Base-by-base conservation (phyloP, 2,113 vertebrate genomes). In the Hemicordylus capensis region DNA sequence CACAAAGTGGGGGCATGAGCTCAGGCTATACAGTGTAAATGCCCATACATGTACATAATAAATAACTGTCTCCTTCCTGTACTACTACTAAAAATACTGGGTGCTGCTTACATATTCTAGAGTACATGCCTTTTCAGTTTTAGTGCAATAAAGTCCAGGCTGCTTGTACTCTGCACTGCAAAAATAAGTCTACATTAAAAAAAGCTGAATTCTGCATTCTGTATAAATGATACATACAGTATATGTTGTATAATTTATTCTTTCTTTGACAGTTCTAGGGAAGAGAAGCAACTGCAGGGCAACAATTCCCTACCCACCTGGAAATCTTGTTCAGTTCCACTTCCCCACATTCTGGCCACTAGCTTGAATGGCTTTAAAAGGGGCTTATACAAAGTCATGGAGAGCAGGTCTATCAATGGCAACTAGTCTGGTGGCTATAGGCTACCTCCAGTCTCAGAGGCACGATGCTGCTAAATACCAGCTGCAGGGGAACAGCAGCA, bases 1-100 rank as follows among this genome's bases (percentile, higher is more conserved):
- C 81, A 89, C 87, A 93, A 90, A 87, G 87, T 89, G 87, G 87
- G n/a, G 89, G 91, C 90, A 88, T 91, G 84, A 93, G 89, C 90
- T 94, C 89, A 91, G 76, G 39, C 67, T 77, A 85, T 37, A 92
- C 64, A 51, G 83, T 72, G 28, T 5, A 86, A 81, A 92, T 88
- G 88, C 63, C 89, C 80, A 82, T 76, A 85, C 72, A 80, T 85
- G 78, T 86, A 56, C 89, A 90, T 85, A 17, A 91, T 88, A 89
- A 37, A 87, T 6, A 82, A 93, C 85, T 51, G 86, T 78, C 79
- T 91, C 91, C 87, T 92, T 91, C 86, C 91, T 91, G 89, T 88
- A 93, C 83, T 61, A 90, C 67, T 72, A 88, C 69, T 4, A 61
- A 83, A 70, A 95, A 90, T 89, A 93, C 88, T 87, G 92, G 26